Evolutionary conservation across 2,888 invertebrate species (phyloP), one percentile per base, ranked within the genome.

Genomic region (Epinotia nisella): DNA sequence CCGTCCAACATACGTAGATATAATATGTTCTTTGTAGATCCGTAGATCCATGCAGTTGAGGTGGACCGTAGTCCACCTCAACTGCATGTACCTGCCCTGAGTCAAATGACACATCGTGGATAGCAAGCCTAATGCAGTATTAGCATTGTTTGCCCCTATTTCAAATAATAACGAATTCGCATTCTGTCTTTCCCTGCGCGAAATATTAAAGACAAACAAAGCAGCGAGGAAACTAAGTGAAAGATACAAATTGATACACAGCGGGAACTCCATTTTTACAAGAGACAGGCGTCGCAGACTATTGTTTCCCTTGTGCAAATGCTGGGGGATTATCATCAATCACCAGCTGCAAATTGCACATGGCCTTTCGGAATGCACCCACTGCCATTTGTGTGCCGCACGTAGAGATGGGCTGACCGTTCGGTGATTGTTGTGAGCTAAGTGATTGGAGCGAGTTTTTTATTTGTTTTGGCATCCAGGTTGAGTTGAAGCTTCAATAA

Each of bases 291-390:
- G 68, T 67, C 77, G 74, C 76, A 81, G 78, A 78, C 82, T 82
- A 87, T 87, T 90, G 88, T 90, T 89, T 87, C 77, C 76, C 76
- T 75, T 74, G 79, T 83, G 82, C 88, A 90, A 85, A 88, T 89
- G 85, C 82, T 81, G 76, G 75, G 74, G 87, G 90, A 92, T 93
- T 90, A 93, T 87, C 90, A 92, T 93, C 91, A 90, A 92, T 93
- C 92, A 92, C 90, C 83, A 86, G 80, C 85, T 88, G 88, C 86
- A 87, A 89, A 90, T 90, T 90, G 90, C 89, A 87, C 86, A 89
- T 87, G 88, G 90, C 87, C 90, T 90, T 87, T 85, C 84, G 86
- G 87, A 90, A 89, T 89, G 87, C 86, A 84, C 85, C 84, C 85
- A 80, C 84, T 82, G 84, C 91, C 87, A 89, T 92, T 90, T 90